Conservation (phyloP, 2,797 vertebrate genomes). For the Microctenopoma stevenorrisi region DNA sequence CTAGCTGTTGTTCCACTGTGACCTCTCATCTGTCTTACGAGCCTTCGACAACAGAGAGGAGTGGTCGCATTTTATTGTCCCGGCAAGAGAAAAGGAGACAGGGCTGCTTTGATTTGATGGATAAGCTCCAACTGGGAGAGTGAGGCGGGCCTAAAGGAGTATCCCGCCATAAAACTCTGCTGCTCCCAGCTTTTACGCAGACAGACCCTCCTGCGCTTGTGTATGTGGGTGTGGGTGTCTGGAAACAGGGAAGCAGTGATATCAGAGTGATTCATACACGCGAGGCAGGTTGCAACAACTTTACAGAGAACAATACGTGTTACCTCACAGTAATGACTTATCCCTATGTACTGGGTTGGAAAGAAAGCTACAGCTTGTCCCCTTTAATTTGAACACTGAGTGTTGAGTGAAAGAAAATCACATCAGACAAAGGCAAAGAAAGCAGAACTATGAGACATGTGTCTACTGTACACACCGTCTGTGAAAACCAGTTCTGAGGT, state of each 20-base stretch:
- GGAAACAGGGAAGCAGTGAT: constrained; percentile 33
- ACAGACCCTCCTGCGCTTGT: constrained; percentile 23
- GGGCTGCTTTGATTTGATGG: constrained; percentile 69
- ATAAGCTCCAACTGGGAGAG: constrained; percentile 73
- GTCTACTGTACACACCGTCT: constrained; percentile 18
- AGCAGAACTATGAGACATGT: constrained; percentile 30
- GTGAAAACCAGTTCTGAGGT: constrained; percentile 48
- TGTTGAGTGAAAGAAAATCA: constrained; percentile 59
- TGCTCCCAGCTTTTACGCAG: constrained; percentile 42
- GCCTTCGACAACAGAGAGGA: constrained; percentile 71
- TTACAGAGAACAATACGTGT: constrained; percentile 34
- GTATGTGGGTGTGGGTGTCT: constrained; percentile 12
- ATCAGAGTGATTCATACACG: constrained; percentile 64
- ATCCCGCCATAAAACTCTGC: constrained; percentile 65
- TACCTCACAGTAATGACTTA: constrained; percentile 8
- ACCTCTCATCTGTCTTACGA: constrained; percentile 67
- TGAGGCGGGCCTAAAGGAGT: constrained; percentile 60
- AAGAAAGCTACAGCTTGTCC: constrained; percentile 46
- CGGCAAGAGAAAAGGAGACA: constrained; percentile 68
- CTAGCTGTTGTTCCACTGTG: constrained; percentile 52
- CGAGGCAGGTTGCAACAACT: constrained; percentile 61
- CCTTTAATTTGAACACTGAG: constrained; percentile 57
- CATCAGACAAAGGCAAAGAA: constrained; percentile 40
- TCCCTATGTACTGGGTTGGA: constrained; percentile 7
- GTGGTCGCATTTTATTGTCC: constrained; percentile 69